Evolutionary conservation across 2,113 vertebrate genomes (phyloP).

Genomic region (Campylomormyrus numenius): DNA sequence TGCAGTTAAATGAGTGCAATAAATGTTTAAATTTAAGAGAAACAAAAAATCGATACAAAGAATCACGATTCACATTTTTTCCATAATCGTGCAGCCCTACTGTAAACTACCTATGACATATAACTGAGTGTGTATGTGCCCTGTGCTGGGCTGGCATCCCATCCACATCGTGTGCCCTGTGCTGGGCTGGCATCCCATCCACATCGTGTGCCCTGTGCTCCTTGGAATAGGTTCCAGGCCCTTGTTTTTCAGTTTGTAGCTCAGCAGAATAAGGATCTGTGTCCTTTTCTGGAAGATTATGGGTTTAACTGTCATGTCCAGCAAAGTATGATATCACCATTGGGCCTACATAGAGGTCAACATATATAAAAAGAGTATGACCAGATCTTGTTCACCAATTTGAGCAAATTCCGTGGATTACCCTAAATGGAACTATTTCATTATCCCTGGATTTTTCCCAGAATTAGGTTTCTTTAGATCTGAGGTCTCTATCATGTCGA

Average conservation of each 20-base stretch:
- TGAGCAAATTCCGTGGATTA: background rate
- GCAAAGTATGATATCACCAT: background rate
- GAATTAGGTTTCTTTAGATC: background rate
- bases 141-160: background rate
- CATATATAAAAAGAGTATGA: background rate
- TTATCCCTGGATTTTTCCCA: background rate
- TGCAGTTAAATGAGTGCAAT: too few species aligned
- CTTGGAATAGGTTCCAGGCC: background rate
- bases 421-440: background rate
- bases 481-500: background rate
- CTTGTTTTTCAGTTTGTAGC: background rate
- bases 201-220: background rate
- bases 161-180: background rate
- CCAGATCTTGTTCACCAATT: too few species aligned
- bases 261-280: background rate
- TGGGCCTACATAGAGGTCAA: background rate
- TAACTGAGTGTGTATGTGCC: background rate
- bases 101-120: background rate
- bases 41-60: too few species aligned
- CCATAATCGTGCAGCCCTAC: background rate
- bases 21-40: too few species aligned
- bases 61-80: too few species aligned
- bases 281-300: background rate
- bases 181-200: background rate
- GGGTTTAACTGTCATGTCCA: background rate